A percentile compares a stretch with the other conserved stretches of the same genome.
phyloP scores from a whole-genome alignment of 2,888 invertebrate species.

The Galeopsomyia nigrocyanea region DNA sequence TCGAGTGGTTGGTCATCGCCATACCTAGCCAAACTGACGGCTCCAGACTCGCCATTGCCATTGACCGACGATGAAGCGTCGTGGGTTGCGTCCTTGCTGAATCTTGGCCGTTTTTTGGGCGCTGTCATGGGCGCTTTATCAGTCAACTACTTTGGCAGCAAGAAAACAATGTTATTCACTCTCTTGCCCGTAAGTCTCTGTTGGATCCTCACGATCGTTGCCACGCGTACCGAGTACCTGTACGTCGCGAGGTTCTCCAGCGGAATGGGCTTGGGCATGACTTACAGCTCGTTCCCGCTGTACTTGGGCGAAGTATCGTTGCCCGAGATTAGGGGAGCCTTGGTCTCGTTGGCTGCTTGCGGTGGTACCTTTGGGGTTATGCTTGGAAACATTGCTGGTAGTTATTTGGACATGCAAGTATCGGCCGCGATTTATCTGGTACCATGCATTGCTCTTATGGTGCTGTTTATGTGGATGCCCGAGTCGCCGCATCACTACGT shows the following conservation, averaged over 20 bases:
- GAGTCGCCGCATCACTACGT: slow-evolving; percentile 59
- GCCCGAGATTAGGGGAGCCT: slow-evolving; percentile 59
- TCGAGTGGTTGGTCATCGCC: slow-evolving; percentile 59
- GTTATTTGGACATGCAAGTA: slow-evolving; percentile 54
- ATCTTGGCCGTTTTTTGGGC: slow-evolving; percentile 57
- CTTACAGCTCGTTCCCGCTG: slow-evolving; percentile 56
- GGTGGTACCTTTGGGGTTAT: slow-evolving; percentile 59
- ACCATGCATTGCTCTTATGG: slow-evolving; percentile 54
- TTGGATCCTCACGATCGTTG: slow-evolving; percentile 54
- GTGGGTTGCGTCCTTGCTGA: slow-evolving; percentile 59
- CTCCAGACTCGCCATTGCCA: slow-evolving; percentile 49
- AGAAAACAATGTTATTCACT: slow-evolving; percentile 52
- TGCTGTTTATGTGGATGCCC: slow-evolving; percentile 57
- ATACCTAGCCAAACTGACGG: slow-evolving; percentile 52
- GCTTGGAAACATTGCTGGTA: slow-evolving; percentile 59
- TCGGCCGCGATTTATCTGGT: slow-evolving; percentile 58
- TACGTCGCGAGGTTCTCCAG: slow-evolving; percentile 52
- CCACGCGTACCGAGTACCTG: slow-evolving; percentile 51
- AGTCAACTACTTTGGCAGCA: slow-evolving; percentile 56
- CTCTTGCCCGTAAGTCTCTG: slow-evolving; percentile 51
- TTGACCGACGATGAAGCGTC: slow-evolving; percentile 55
- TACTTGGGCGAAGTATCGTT: slow-evolving; percentile 59
- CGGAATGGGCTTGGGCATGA: slow-evolving; percentile 57
- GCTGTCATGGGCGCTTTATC: slow-evolving; percentile 52
- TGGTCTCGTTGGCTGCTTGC: slow-evolving; percentile 58